Percentiles rank a stretch among this genome's conserved stretches.
Evolutionary conservation across 2,113 vertebrate species (phyloP).

Genomic region (Ammospiza caudacuta): DNA sequence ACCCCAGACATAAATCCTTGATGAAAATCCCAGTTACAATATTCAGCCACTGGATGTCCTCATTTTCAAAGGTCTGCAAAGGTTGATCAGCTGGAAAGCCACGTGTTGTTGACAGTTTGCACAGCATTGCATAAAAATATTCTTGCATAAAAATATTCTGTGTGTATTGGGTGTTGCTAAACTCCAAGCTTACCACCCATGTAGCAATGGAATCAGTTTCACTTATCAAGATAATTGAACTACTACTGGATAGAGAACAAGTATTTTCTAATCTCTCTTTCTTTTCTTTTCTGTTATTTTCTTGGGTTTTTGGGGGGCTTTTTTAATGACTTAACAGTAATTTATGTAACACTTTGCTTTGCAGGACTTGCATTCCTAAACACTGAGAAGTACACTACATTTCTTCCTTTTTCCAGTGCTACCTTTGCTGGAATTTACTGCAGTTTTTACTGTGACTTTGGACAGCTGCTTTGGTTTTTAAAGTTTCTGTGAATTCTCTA

Average conservation of each 20-base stretch:
- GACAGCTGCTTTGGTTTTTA: neutral
- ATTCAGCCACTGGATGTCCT: conserved; percentile 65
- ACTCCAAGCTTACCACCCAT: neutral
- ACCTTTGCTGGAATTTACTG: neutral
- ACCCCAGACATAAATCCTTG: neutral
- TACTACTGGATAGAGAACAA: neutral
- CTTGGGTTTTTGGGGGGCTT: neutral
- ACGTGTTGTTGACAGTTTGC: neutral
- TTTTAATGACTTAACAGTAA: neutral
- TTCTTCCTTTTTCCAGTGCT: neutral
- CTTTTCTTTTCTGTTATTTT: neutral
- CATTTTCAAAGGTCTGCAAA: conserved; percentile 46
- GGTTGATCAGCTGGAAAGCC: neutral
- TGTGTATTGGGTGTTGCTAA: neutral
- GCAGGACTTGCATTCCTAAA: neutral
- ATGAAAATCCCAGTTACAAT: neutral
- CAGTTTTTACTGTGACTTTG: neutral
- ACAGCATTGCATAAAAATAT: neutral
- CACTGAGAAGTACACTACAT: neutral
- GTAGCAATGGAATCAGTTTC: neutral
- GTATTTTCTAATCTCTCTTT: neutral
- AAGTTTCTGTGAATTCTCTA: neutral
- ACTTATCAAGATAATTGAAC: neutral
- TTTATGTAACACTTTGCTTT: neutral
- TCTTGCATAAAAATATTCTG: neutral